A percentile compares a stretch with the other conserved stretches of the same genome.
These are phyloP conservation scores for Chironomus riparius DNA, from an alignment of 2,888 invertebrate species.

Conservation along the genomic window DNA sequence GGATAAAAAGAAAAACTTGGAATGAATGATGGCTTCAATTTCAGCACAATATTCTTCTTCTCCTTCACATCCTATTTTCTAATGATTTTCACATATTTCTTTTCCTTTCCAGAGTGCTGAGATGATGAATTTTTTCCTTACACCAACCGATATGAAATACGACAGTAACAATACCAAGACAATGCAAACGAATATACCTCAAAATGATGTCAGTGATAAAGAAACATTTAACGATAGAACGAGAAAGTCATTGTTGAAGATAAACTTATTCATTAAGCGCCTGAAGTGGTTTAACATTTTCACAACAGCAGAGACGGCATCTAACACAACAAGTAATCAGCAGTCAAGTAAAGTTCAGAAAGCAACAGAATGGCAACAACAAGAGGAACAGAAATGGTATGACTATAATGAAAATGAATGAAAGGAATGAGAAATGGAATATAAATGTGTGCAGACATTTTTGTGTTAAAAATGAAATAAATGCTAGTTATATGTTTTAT, in stretches of 20 bases:
- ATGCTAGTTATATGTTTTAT: too few relatives aligned
- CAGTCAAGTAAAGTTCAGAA: neutral
- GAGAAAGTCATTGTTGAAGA: slow-evolving; percentile 23
- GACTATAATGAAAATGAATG: neutral
- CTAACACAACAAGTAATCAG: neutral
- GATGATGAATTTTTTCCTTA: slow-evolving; percentile 23
- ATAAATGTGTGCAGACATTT: neutral
- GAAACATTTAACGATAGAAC: slow-evolving; percentile 21
- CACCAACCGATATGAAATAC: neutral
- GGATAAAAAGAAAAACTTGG: neutral
- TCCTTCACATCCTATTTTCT: neutral
- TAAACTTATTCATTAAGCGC: slow-evolving; percentile 25
- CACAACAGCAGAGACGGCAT: neutral
- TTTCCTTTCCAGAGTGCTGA: neutral
- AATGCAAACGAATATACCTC: slow-evolving; percentile 21
- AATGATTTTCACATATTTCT: slow-evolving; percentile 1
- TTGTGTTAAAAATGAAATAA: neutral
- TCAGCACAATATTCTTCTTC: neutral
- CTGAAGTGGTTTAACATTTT: slow-evolving; percentile 25
- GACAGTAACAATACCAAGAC: neutral
- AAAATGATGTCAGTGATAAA: neutral
- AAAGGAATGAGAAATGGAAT: neutral
- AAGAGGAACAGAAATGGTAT: slow-evolving; percentile 3
- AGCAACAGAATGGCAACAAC: neutral
- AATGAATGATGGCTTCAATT: neutral